Evolutionary conservation across 2,888 invertebrate species (phyloP), one percentile per base, ranked within the genome.

Genomic region (Mellilla xanthometata): DNA sequence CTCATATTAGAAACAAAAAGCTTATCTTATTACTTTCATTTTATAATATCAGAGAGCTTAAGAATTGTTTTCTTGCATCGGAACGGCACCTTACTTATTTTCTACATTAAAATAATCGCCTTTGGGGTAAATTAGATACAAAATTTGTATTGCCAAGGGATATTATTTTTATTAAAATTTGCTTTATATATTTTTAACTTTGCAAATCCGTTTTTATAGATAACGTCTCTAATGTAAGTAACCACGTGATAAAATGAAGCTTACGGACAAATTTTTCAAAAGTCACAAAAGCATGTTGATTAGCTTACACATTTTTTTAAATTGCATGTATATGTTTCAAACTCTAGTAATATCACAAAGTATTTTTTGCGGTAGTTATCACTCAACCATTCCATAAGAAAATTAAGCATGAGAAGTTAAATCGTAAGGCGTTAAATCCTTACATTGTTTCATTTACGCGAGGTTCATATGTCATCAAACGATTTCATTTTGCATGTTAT

Each of bases 141-240:
- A 54, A 52, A 54, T 44, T 54, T 62, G 52, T 50, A 58, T 58
- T 62, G 56, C 62, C 62, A 52, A 38, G 55, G 63, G 58, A 41
- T n/a, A n/a, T 49, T 63, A 52, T 54, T 56, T 49, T 52, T 48
- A 39, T 45, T 34, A 32, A 42, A 29, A 49, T 34, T 30, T 22
- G 52, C 52, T 57, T 58, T 43, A 31, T 51, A 55, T 24, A 7
- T 5, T 43, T 52, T 40, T 54, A 36, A 54, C 43, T n/a, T 45
- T 43, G 52, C 46, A 54, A 52, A 53, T 53, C 49, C 54, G 44
- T 49, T 27, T 23, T 26, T 24, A 26, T 32, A 30, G 11, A 29
- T 32, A 27, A 31, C 38, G 15, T 45, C 11, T 44, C 19, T 35
- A 23, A 39, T 32, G 34, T 45, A 38, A 35, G 28, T 45, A 51